Base-by-base conservation (phyloP, 2,888 invertebrate species). In the Chrysolina americana region DNA sequence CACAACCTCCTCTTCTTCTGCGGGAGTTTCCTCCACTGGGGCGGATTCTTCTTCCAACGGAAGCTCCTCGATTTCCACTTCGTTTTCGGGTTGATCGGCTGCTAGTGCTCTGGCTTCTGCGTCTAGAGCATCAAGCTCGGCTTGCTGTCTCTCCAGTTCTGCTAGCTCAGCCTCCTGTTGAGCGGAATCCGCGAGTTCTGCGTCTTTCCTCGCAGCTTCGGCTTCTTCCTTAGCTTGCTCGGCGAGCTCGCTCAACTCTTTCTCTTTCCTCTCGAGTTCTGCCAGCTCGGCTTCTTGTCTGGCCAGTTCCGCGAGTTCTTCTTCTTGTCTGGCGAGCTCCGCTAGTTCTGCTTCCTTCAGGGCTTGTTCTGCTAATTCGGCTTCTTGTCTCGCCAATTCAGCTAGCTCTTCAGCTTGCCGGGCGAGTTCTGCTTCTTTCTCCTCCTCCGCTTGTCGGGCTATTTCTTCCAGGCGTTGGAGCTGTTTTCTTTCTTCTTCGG, bases 401-500 rank as follows among this genome's bases (percentile, higher is more conserved):
- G 48, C 17, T 17, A 19, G 17, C n/a, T 53, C 15, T 10, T 21
- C 5, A 3, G 53, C 53, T 86, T 93, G 93, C 82, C 93, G 89
- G 66, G 92, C 93, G 78, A 93, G 89, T 84, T 93, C 93, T 9
- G 89, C 91, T 87, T 93, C 93, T 28, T 90, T 90, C 82, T 92
- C 92, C 83, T 92, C 92, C 83, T 91, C 90, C 0, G 92, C 92
- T 81, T 92, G 91, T 81, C 89, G 90, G 71, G 92, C 92, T 56
- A 92, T 87, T 83, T 92, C 92, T 81, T 90, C 92, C 77, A 92
- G 87, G 77, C 89, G 89, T 10, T 89, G 87, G 53, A 91, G 87
- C 83, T 91, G 91, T 79, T 87, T 83, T 17, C 87, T 82, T 78
- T 86, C 87, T 81, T 88, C 89, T 79, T 88, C 88, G 0, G 87